phyloP scores from a whole-genome alignment of 2,888 invertebrate genomes.

The Mesodorylaimus sp. region DNA sequence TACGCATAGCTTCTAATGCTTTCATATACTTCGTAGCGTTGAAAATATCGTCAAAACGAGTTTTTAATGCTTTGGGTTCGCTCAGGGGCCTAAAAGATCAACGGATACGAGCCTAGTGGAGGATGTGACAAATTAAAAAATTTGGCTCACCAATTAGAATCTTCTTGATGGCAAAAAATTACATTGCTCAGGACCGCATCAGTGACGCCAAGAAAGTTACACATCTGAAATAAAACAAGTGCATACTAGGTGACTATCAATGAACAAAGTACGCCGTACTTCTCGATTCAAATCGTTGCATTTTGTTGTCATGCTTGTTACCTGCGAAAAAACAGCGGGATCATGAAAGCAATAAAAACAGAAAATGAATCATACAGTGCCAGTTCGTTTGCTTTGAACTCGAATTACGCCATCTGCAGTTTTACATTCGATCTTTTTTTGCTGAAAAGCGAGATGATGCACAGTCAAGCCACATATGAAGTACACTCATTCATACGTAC shows the following conservation, averaged over 20 bases:
- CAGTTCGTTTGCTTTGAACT: constrained; percentile 15
- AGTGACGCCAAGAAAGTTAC: constrained; percentile 58
- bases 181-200: constrained; percentile 85
- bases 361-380: constrained; percentile 9
- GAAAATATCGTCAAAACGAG: constrained; percentile 92
- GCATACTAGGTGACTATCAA: neutral
- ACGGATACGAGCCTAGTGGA: constrained; percentile 5
- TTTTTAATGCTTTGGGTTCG: constrained; percentile 76
- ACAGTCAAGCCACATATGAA: constrained; percentile 6
- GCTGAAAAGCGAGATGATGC: constrained; percentile 6
- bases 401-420: constrained; percentile 49
- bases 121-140: neutral
- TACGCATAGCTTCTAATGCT: constrained; percentile 48
- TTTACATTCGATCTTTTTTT: constrained; percentile 41
- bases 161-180: constrained; percentile 97
- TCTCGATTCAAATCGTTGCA: constrained; percentile 54
- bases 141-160: constrained; percentile 54
- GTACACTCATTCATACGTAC: too few species aligned
- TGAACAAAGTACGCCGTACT: constrained; percentile 36
- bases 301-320: constrained; percentile 41
- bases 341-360: constrained; percentile 4
- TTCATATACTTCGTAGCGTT: constrained; percentile 79
- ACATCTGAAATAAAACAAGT: constrained; percentile 19
- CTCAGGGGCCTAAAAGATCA: constrained; percentile 59
- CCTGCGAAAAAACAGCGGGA: constrained; percentile 13